Conservation (phyloP, 2,888 invertebrate genomes). For the Orthonychiurus folsomi region DNA sequence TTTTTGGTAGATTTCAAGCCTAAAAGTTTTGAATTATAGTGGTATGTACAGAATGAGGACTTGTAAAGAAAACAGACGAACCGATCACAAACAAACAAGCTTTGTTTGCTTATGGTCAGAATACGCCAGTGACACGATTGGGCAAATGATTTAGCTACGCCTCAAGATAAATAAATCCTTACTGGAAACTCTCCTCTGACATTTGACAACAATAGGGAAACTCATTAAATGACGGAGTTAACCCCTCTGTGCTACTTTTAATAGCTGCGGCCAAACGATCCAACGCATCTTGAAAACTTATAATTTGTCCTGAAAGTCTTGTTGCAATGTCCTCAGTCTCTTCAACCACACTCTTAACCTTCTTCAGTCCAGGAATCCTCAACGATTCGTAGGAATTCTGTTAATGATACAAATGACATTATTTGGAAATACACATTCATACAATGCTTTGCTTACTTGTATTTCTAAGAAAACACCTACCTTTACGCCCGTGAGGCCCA, state of each 20-base stretch:
- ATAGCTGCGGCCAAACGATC: slow-evolving; percentile 20
- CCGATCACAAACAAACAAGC: slow-evolving; percentile 18
- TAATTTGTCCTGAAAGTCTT: slow-evolving; percentile 17
- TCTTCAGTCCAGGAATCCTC: slow-evolving; percentile 15
- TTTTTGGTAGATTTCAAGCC: slow-evolving; percentile 17
- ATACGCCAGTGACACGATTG: too few relatives aligned
- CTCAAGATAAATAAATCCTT: too few relatives aligned
- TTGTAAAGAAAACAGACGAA: too few relatives aligned
- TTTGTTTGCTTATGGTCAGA: too few relatives aligned
- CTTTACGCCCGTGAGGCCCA: slow-evolving; percentile 18
- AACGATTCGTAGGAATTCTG: slow-evolving; percentile 20
- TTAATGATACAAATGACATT: too few relatives aligned
- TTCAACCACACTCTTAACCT: slow-evolving; percentile 15
- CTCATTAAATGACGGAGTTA: too few relatives aligned
- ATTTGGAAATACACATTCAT: too few relatives aligned
- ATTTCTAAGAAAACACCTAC: too few relatives aligned
- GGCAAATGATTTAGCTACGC: too few relatives aligned
- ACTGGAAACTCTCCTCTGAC: slow-evolving; percentile 18
- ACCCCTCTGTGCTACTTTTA: slow-evolving; percentile 13
- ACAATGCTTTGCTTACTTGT: too few relatives aligned
- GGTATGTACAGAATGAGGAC: too few relatives aligned
- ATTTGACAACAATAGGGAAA: slow-evolving; percentile 22
- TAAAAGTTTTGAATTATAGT: too few relatives aligned
- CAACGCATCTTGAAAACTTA: slow-evolving; percentile 22
- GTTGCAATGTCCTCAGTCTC: slow-evolving; percentile 18